A percentile compares a stretch with the other conserved stretches of the same genome.
Conservation (phyloP, 2,797 vertebrate species). For the Hippopotamyrus pictus region DNA sequence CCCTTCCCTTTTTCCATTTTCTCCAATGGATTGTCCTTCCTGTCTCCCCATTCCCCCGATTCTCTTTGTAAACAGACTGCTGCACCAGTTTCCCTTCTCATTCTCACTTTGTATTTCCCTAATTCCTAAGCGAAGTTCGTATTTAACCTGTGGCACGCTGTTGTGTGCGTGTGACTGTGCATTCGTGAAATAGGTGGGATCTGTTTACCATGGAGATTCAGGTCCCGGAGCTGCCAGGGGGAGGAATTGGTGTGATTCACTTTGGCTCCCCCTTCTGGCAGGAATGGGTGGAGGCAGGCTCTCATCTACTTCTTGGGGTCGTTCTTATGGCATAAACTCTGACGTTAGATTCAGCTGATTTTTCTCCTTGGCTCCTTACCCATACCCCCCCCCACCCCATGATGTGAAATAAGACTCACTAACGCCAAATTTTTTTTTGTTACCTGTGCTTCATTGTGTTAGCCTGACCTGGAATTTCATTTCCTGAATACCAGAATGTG, state of each 20-base stretch:
- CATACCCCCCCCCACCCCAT: background rate
- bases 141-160: background rate
- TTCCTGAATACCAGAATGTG: background rate
- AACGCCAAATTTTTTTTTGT: background rate
- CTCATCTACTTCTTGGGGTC: too few species aligned
- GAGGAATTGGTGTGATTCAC: background rate
- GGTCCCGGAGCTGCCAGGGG: background rate
- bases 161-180: background rate
- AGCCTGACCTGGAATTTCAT: background rate
- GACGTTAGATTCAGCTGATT: background rate
- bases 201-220: background rate
- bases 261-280: background rate
- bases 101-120: background rate
- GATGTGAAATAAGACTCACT: background rate
- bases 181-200: background rate
- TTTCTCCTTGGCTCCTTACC: background rate
- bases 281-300: background rate
- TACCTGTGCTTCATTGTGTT: background rate
- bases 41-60: constrained; percentile 33
- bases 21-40: constrained; percentile 17
- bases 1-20: constrained; percentile 27
- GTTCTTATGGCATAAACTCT: background rate
- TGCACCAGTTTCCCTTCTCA: background rate
- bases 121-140: background rate
- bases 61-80: constrained; percentile 30